These are phyloP conservation scores for Wasmannia auropunctata DNA, from an alignment of 1,140 invertebrate species.

Conservation along the genomic window DNA sequence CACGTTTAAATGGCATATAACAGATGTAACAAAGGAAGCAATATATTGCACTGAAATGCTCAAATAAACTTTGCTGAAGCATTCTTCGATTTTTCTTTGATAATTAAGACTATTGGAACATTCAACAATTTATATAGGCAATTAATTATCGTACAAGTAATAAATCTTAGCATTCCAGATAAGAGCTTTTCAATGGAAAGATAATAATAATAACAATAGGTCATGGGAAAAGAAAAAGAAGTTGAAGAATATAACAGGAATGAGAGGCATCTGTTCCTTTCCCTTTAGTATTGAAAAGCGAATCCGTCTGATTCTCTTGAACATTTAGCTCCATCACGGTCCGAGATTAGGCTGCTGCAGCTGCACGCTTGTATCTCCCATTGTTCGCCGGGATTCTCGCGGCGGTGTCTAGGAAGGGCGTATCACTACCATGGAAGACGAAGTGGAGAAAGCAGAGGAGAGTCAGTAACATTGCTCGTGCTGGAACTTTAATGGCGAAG, in stretches of 20 bases:
- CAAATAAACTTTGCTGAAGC: background rate
- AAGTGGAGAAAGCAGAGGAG: background rate
- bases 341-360: constrained; percentile 37
- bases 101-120: background rate
- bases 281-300: background rate
- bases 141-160: background rate
- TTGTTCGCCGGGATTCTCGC: constrained; percentile 35
- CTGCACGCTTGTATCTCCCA: constrained; percentile 21
- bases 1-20: constrained; percentile 16
- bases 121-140: background rate
- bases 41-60: background rate
- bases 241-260: background rate
- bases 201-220: too few species aligned
- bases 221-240: background rate
- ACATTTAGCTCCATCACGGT: constrained; percentile 20
- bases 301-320: background rate
- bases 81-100: background rate
- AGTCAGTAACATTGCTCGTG: constrained; percentile 38
- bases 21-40: background rate
- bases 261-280: background rate
- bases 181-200: background rate
- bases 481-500: constrained; percentile 64
- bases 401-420: background rate
- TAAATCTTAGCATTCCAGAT: background rate
- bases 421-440: constrained; percentile 31